A percentile compares a stretch with the other conserved stretches of the same genome.
These are phyloP conservation scores for Tenualosa ilisha DNA, from an alignment of 2,797 vertebrate species.

Conservation along the genomic window DNA sequence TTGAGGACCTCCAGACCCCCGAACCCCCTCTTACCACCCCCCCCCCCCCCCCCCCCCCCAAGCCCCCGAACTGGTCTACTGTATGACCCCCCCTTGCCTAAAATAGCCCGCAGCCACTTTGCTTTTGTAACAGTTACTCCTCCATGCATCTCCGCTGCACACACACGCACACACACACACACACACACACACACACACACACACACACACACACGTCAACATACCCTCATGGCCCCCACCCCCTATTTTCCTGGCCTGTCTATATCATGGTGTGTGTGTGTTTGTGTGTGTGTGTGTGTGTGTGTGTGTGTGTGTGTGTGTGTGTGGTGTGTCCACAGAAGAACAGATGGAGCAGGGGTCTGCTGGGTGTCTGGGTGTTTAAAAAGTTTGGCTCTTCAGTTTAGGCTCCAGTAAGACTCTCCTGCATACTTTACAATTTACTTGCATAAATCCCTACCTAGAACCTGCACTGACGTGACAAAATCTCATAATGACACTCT, in stretches of 20 bases:
- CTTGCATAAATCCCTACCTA: too few relatives aligned
- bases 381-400: too few relatives aligned
- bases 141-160: not conserved
- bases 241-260: too few relatives aligned
- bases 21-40: not conserved
- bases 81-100: not conserved
- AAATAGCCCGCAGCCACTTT: constrained; percentile 7
- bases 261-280: not conserved
- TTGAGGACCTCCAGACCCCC: constrained; percentile 29
- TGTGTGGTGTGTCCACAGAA: not conserved
- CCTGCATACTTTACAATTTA: too few relatives aligned
- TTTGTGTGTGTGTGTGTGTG: not conserved
- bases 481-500: too few relatives aligned
- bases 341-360: too few relatives aligned
- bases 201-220: too few relatives aligned
- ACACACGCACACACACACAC: not conserved
- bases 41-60: constrained; percentile 18
- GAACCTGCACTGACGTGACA: too few relatives aligned
- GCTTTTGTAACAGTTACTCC: not conserved
- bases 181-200: not conserved
- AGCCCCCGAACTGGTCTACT: too few relatives aligned
- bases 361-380: not conserved
- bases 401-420: too few relatives aligned
- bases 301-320: not conserved
- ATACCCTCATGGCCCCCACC: too few relatives aligned